phyloP scores from a whole-genome alignment of 2,113 vertebrate species.

The Brachyhypopomus gauderio region DNA sequence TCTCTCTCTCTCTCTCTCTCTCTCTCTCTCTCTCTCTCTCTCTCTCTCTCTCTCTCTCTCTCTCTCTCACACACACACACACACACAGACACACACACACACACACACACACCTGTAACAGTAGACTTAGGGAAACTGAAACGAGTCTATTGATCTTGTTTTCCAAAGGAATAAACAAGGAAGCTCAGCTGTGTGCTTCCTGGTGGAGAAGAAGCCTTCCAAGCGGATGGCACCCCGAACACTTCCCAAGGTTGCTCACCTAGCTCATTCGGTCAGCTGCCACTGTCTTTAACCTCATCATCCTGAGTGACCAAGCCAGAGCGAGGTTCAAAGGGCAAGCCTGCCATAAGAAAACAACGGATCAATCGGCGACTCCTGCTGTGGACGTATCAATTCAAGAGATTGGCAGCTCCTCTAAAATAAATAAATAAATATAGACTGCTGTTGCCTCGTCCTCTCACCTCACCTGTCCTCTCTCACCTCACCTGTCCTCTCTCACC shows the following conservation, averaged over 20 bases:
- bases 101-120: neutral
- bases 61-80: neutral
- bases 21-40: too few species aligned
- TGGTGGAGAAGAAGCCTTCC: too few species aligned
- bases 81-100: neutral
- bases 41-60: too few species aligned
- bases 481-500: too few species aligned
- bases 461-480: slow-evolving; percentile 49
- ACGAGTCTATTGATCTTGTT: neutral
- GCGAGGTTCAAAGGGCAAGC: slow-evolving; percentile 64
- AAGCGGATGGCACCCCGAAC: too few species aligned
- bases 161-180: neutral
- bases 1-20: too few species aligned
- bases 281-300: neutral
- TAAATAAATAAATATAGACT: slow-evolving; percentile 29
- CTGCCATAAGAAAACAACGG: slow-evolving; percentile 51
- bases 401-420: slow-evolving; percentile 58
- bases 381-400: slow-evolving; percentile 69
- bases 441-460: slow-evolving; percentile 48
- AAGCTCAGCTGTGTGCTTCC: too few species aligned
- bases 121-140: neutral
- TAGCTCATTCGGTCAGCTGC: too few species aligned
- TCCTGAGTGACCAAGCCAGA: neutral
- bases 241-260: too few species aligned
- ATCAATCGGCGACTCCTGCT: slow-evolving; percentile 66